A percentile compares a stretch with the other conserved stretches of the same genome.
Conservation (phyloP, 2,797 vertebrate species). For the Corythornis leucogaster region DNA sequence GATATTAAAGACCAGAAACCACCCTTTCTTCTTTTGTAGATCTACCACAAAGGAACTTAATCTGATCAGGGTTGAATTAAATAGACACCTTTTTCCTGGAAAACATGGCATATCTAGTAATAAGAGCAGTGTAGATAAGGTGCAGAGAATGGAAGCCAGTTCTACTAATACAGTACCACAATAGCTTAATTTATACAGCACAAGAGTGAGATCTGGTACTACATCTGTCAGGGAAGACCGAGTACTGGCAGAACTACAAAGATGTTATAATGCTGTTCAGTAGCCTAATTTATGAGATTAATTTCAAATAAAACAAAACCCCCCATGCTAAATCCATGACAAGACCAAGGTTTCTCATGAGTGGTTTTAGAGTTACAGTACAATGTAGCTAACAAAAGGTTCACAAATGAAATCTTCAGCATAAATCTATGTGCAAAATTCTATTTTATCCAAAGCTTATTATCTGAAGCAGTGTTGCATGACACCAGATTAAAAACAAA, state of each 20-base stretch:
- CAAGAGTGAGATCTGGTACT: background rate
- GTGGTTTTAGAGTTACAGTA: background rate
- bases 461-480: constrained; percentile 24
- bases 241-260: background rate
- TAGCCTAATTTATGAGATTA: background rate
- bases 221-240: background rate
- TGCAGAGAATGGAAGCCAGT: background rate
- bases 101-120: background rate
- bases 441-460: constrained; percentile 17
- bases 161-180: background rate
- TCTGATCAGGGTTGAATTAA: constrained; percentile 39
- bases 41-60: constrained; percentile 33
- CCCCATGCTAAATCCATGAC: background rate
- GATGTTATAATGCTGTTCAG: background rate
- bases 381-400: background rate
- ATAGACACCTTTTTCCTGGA: background rate
- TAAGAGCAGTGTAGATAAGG: constrained; percentile 4
- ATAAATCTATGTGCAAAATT: background rate
- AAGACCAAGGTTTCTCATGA: background rate
- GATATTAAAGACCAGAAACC: constrained; percentile 3
- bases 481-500: constrained; percentile 4
- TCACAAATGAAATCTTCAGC: background rate
- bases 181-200: constrained; percentile 12
- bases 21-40: constrained; percentile 9
- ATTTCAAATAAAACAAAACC: background rate